Conservation (phyloP, 2,888 invertebrate species). For the Drosophila affinis region DNA sequence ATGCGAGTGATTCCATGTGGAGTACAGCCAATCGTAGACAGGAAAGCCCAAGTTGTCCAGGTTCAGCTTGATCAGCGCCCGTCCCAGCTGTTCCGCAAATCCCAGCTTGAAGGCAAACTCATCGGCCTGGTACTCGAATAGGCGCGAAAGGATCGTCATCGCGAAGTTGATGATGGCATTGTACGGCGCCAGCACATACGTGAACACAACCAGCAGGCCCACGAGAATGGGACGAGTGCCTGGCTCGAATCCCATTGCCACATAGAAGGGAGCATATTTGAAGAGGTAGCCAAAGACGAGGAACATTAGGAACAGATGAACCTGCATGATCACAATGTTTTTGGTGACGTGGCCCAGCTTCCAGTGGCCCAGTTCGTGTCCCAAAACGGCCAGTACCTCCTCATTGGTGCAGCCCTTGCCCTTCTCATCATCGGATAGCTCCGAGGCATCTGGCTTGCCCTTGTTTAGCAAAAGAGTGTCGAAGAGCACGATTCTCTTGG, state of each 20-base stretch:
- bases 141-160: constrained; percentile 92
- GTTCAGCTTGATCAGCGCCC: constrained; percentile 95
- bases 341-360: constrained; percentile 94
- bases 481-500: constrained; percentile 98
- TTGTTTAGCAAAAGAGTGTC: constrained; percentile 96
- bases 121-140: constrained; percentile 98
- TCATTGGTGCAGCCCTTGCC: constrained; percentile 91
- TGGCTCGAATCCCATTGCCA: constrained; percentile 93
- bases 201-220: constrained; percentile 94
- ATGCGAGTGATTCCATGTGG: constrained; percentile 98
- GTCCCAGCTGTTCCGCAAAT: constrained; percentile 89
- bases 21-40: constrained; percentile 95
- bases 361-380: constrained; percentile 99
- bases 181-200: constrained; percentile 96
- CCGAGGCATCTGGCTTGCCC: constrained; percentile 84
- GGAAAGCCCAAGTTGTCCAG: constrained; percentile 98
- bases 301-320: constrained; percentile 88
- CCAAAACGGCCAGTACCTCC: constrained; percentile 97
- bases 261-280: constrained; percentile 90
- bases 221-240: constrained; percentile 93
- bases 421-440: constrained; percentile 81
- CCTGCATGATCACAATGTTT: constrained; percentile 92
- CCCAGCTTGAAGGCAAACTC: constrained; percentile 93
- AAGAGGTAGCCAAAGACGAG: constrained; percentile 88
- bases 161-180: constrained; percentile 94